Evolutionary conservation across 2,797 vertebrate species (phyloP), one percentile per base, ranked within the genome.

Genomic region (Leptodactylus fallax): DNA sequence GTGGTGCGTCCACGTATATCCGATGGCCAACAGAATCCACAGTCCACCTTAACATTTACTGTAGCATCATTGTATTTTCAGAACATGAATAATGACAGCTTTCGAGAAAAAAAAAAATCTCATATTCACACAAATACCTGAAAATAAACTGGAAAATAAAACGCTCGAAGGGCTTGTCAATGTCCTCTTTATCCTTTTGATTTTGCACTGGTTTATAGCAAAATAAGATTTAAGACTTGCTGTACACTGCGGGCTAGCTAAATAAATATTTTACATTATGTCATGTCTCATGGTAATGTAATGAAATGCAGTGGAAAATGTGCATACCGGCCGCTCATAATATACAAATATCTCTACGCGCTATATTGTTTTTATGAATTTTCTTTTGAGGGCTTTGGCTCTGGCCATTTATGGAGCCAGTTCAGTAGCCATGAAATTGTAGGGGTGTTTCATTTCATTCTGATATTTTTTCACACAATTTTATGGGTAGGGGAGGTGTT

Each of bases 191-290:
- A 89, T 89, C 74, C 85, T 67, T 79, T 56, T 53, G 58, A 85
- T 83, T 89, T 65, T 51, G 79, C 79, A 79, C 85, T 83, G 80
- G 85, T 89, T 83, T 89, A 87, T 77, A 79, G 88, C 72, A 83
- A 89, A 89, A 89, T 79, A 79, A 79, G 85, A 89, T 83, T 51
- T 79, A 89, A 56, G 80, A 83, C 85, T 78, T 56, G 85, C 80
- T 53, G 55, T 55, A 56, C 63, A 65, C 88, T 53, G 72, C 25
- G 74, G 88, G 80, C 85, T 83, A 87, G 77, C 72, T 86, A 86
- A 89, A 86, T 89, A 89, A 89, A 89, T 89, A 89, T 89, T 86
- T 79, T 53, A 89, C 25, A 89, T 89, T 86, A 89, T 89, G 88
- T 89, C 81, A 89, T 87, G 88, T 89, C 88, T 89, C 71, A 83